Evolutionary conservation across 2,888 invertebrate genomes (phyloP).

Genomic region (Tetragnatha montana): DNA sequence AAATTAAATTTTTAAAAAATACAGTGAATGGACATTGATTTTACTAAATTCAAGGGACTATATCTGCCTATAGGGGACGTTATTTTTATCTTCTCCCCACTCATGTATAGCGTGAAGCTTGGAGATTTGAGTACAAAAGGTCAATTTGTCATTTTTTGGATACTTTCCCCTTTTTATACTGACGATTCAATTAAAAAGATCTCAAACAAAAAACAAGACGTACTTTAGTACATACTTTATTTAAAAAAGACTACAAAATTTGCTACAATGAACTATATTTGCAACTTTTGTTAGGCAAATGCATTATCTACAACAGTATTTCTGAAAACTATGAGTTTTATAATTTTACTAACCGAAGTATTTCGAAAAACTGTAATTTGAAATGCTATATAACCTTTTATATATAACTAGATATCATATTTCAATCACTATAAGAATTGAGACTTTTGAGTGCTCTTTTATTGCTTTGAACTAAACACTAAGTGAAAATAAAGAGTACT

Average conservation of each 20-base stretch:
- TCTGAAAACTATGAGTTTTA: conserved; percentile 56
- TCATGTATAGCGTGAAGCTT: too few relatives aligned
- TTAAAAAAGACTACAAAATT: conserved; percentile 70
- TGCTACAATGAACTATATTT: conserved; percentile 68
- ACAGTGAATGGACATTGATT: too few relatives aligned
- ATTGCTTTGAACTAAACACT: conserved; percentile 34
- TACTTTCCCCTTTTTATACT: too few relatives aligned
- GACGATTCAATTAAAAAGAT: background rate
- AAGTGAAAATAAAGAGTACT: conserved; percentile 9
- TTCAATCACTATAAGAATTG: conserved; percentile 50
- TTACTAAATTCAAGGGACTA: too few relatives aligned
- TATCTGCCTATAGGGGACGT: too few relatives aligned
- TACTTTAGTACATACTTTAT: conserved; percentile 59
- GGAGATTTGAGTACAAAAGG: too few relatives aligned
- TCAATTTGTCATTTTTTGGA: too few relatives aligned
- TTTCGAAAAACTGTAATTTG: conserved; percentile 44
- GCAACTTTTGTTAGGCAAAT: conserved; percentile 70
- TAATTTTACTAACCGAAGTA: conserved; percentile 57
- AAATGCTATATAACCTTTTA: conserved; percentile 35
- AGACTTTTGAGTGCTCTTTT: conserved; percentile 41
- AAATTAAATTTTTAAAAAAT: too few relatives aligned
- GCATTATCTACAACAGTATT: conserved; percentile 68
- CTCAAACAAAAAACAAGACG: background rate
- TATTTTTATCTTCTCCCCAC: too few relatives aligned
- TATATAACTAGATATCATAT: conserved; percentile 23